Evolutionary conservation across 2,888 invertebrate species (phyloP).

Genomic region (Lissocephala sabroskyi): DNA sequence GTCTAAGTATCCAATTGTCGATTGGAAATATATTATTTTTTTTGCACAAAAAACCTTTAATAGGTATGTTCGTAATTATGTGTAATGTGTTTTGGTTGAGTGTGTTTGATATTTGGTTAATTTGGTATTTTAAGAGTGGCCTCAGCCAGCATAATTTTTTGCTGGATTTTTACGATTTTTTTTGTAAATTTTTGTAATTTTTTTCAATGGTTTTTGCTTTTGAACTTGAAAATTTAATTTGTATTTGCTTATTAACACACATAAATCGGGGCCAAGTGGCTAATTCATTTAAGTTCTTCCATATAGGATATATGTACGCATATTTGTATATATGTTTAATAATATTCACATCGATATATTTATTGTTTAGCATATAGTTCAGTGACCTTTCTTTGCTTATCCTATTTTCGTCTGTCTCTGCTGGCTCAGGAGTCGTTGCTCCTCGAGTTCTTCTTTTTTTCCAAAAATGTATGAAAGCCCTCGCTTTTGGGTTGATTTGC

Average conservation of each 20-base stretch:
- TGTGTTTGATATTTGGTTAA: slow-evolving; percentile 17
- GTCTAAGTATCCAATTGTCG: slow-evolving; percentile 8
- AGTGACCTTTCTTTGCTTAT: slow-evolving; percentile 4
- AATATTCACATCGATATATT: slow-evolving; percentile 50
- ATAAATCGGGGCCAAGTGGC: slow-evolving; percentile 55
- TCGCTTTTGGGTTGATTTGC: slow-evolving; percentile 26
- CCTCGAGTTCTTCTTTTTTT: slow-evolving; percentile 19
- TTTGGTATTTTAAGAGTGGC: slow-evolving; percentile 38
- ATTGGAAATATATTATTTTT: slow-evolving; percentile 21
- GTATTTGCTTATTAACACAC: slow-evolving; percentile 32
- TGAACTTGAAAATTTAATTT: slow-evolving; percentile 4
- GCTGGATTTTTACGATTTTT: slow-evolving; percentile 55
- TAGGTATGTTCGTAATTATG: slow-evolving; percentile 50
- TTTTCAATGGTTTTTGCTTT: slow-evolving; percentile 13
- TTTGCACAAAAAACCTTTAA: slow-evolving; percentile 61
- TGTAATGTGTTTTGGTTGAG: slow-evolving; percentile 25
- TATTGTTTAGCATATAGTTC: slow-evolving; percentile 28
- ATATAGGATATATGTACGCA: slow-evolving; percentile 19
- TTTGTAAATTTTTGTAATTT: slow-evolving; percentile 26
- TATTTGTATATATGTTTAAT: slow-evolving; percentile 22
- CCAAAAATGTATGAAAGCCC: slow-evolving; percentile 67
- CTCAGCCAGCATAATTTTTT: slow-evolving; percentile 66
- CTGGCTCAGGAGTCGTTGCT: no score
- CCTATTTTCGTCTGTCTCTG: no score
- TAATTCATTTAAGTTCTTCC: slow-evolving; percentile 14